phyloP scores from a whole-genome alignment of 2,113 vertebrate species.

The Opisthocomus hoazin region DNA sequence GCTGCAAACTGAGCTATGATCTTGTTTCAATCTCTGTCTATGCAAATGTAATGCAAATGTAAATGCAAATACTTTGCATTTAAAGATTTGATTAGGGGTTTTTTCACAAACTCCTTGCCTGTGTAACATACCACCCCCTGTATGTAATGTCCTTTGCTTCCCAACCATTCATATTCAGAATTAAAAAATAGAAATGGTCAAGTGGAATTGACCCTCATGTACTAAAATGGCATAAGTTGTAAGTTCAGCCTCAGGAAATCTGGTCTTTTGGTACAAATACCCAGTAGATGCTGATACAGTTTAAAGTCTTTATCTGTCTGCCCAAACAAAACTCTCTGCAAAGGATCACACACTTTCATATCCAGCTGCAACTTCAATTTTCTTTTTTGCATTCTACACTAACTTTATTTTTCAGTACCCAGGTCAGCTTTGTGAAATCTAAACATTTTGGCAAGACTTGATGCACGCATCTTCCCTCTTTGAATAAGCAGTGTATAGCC shows the following conservation, averaged over 20 bases:
- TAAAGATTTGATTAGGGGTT: background rate
- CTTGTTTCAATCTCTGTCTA: background rate
- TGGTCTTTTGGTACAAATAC: constrained; percentile 19
- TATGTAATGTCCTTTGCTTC: constrained; percentile 35
- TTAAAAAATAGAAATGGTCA: constrained; percentile 39
- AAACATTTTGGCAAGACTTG: background rate
- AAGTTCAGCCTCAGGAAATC: constrained; percentile 33
- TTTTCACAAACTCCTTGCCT: constrained; percentile 1
- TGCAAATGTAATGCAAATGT: no score
- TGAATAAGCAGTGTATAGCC: background rate
- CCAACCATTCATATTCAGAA: constrained; percentile 9
- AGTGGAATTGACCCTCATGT: constrained; percentile 24
- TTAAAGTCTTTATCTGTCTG: background rate
- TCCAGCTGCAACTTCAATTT: background rate
- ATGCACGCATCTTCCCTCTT: background rate
- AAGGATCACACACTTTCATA: background rate
- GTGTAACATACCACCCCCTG: background rate
- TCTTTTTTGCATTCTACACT: background rate
- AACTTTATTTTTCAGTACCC: background rate
- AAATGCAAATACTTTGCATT: no score
- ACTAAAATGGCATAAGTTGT: constrained; percentile 35
- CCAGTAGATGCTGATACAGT: background rate
- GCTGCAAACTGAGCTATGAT: background rate
- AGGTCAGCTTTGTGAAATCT: background rate
- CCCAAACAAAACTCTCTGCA: background rate